These are phyloP conservation scores for Oreonectes daqikongensis DNA, from an alignment of 2,797 vertebrate genomes.

Conservation along the genomic window DNA sequence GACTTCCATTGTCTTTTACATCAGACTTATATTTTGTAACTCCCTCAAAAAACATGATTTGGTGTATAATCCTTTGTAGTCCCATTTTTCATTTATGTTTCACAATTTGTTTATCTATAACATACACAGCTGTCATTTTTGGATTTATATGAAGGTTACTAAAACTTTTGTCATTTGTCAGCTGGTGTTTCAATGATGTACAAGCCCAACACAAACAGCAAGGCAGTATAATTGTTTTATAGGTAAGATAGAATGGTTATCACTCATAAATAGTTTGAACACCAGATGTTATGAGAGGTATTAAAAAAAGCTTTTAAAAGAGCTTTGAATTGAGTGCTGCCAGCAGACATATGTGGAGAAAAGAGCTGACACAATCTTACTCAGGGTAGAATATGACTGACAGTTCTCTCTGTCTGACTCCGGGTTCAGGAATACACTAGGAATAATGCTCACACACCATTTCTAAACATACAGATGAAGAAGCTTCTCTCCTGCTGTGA, in stretches of 20 bases:
- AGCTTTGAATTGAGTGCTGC: neutral
- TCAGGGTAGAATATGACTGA: slow-evolving; percentile 1
- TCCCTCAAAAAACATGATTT: no score
- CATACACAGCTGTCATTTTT: no score
- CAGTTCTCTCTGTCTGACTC: neutral
- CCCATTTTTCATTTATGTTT: no score
- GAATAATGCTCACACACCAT: slow-evolving; percentile 5
- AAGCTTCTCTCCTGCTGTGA: slow-evolving; percentile 15
- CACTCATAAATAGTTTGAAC: neutral
- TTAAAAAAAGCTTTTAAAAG: slow-evolving; percentile 6
- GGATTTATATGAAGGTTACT: no score
- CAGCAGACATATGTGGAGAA: slow-evolving; percentile 1
- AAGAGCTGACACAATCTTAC: neutral
- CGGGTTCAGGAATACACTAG: slow-evolving; percentile 7
- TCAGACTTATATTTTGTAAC: no score
- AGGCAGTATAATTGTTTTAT: slow-evolving; percentile 3
- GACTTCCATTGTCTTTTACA: no score
- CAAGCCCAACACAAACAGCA: neutral
- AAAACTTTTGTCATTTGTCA: slow-evolving; percentile 1
- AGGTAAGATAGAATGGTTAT: slow-evolving; percentile 8
- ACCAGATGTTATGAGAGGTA: slow-evolving; percentile 16
- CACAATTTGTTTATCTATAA: no score
- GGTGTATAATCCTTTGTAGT: no score
- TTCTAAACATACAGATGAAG: slow-evolving; percentile 23
- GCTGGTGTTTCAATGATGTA: slow-evolving; percentile 28